phyloP scores from a whole-genome alignment of 2,888 invertebrate species.

The Apomyelois bistriatella region DNA sequence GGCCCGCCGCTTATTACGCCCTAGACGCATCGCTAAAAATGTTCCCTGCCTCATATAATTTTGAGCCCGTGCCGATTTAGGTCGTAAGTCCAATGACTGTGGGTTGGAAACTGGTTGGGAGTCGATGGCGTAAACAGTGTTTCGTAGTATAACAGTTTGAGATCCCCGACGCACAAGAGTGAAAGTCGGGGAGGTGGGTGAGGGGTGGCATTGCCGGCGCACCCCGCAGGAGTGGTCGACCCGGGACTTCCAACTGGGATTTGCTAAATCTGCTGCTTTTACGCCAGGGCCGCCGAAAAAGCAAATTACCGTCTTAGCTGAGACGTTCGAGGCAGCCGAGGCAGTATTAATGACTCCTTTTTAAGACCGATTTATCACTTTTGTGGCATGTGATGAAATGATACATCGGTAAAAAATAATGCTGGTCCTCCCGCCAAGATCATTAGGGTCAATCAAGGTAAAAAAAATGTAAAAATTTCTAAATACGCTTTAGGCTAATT shows the following conservation, averaged over 20 bases:
- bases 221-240: slow-evolving; percentile 73
- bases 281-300: slow-evolving; percentile 45
- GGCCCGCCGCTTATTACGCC: slow-evolving; percentile 61
- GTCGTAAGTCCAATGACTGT: slow-evolving; percentile 34
- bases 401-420: neutral
- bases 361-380: neutral
- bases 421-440: too few species aligned
- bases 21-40: slow-evolving; percentile 67
- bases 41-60: slow-evolving; percentile 66
- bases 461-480: too few species aligned
- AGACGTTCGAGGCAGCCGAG: neutral
- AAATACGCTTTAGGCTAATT: too few species aligned
- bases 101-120: slow-evolving; percentile 38
- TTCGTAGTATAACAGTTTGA: slow-evolving; percentile 50
- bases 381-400: neutral
- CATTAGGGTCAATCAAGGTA: too few species aligned
- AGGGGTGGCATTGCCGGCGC: slow-evolving; percentile 50
- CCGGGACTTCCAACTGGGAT: slow-evolving; percentile 72
- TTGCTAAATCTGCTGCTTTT: slow-evolving; percentile 76
- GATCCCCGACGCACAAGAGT: slow-evolving; percentile 75
- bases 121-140: slow-evolving; percentile 45
- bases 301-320: slow-evolving; percentile 27
- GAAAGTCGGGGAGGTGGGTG: slow-evolving; percentile 70
- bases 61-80: slow-evolving; percentile 43
- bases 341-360: slow-evolving; percentile 14